Evolutionary conservation across 2,113 vertebrate genomes (phyloP).

Genomic region (Spea bombifrons): DNA sequence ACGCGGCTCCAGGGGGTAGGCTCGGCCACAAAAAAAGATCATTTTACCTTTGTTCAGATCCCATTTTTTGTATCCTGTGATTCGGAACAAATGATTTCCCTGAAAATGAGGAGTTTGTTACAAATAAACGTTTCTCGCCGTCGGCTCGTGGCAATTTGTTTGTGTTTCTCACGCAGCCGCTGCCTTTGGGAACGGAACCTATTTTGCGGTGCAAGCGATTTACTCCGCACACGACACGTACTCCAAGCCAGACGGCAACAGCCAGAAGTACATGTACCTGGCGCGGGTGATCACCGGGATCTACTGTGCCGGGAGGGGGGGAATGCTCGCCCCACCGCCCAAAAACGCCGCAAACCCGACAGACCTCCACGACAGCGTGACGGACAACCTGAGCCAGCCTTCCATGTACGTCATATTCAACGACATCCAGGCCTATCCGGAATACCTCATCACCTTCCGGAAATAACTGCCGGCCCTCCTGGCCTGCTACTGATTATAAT

Average conservation of each 20-base stretch:
- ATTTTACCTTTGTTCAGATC: too few relatives aligned
- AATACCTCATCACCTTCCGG: constrained; percentile 79
- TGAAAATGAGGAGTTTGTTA: neutral
- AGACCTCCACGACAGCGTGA: constrained; percentile 71
- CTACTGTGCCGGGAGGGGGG: constrained; percentile 45
- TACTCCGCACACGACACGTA: constrained; percentile 67
- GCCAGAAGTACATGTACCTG: constrained; percentile 72
- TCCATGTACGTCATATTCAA: constrained; percentile 73
- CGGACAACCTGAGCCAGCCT: constrained; percentile 55
- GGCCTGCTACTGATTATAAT: too few relatives aligned
- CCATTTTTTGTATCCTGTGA: too few relatives aligned
- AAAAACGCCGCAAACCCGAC: constrained; percentile 49
- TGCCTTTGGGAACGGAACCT: constrained; percentile 68
- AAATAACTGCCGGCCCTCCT: neutral
- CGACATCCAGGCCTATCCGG: constrained; percentile 78
- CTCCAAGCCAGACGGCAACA: constrained; percentile 55
- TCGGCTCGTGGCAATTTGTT: neutral
- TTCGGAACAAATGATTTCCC: too few relatives aligned
- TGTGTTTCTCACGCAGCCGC: constrained; percentile 62
- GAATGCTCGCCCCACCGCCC: constrained; percentile 61
- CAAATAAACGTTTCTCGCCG: neutral
- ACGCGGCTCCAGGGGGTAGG: too few relatives aligned
- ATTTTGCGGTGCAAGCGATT: constrained; percentile 72
- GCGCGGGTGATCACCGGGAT: constrained; percentile 74
- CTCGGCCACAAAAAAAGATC: too few relatives aligned